Base-by-base conservation (phyloP, 2,888 invertebrate genomes). In the Coleophora deauratella region DNA sequence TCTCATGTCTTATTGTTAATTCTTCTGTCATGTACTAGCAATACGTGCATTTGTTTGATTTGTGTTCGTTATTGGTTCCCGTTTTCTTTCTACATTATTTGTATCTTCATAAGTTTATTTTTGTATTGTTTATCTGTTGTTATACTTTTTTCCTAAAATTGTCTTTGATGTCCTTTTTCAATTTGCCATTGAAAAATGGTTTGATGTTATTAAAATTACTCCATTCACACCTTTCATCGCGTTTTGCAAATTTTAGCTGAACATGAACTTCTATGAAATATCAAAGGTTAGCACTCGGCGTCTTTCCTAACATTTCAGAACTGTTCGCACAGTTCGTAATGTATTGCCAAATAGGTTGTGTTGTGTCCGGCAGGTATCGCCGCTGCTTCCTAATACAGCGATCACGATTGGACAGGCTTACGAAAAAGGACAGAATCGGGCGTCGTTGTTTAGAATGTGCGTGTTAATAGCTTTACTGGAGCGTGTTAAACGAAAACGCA, bases 321-420 rank as follows among this genome's bases (percentile, higher is more conserved):
- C 12, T 40, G 35, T 46, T 52, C 40, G 21, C 21, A n/a, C 21
- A 21, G 21, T 21, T 21, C 21, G 42, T 44, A 45, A 44, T 45
- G 42, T 44, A 46, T 56, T 55, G 52, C 49, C 51, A 56, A 64
- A 62, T 59, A 47, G 31, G n/a, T 31, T 31, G 32, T 49, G n/a
- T 31, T 31, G 32, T 49, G 40, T 36, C 48, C 43, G 44, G 47
- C 50, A 51, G 49, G 42, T 58, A 48, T 59, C 36, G 63, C 63
- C 59, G 55, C 56, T 55, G 58, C 56, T 52, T 65, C 72, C 74
- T 80, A 81, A 84, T 75, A 66, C 53, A 72, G 71, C 60, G 60
- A 75, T 78, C 82, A 82, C 82, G 79, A 72, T 62, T 59, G 57
- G 57, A 49, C 52, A 49, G 21, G 52, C 57, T 60, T 57, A 67